Conservation (phyloP, 2,113 vertebrate species). For the Rhea pennata region DNA sequence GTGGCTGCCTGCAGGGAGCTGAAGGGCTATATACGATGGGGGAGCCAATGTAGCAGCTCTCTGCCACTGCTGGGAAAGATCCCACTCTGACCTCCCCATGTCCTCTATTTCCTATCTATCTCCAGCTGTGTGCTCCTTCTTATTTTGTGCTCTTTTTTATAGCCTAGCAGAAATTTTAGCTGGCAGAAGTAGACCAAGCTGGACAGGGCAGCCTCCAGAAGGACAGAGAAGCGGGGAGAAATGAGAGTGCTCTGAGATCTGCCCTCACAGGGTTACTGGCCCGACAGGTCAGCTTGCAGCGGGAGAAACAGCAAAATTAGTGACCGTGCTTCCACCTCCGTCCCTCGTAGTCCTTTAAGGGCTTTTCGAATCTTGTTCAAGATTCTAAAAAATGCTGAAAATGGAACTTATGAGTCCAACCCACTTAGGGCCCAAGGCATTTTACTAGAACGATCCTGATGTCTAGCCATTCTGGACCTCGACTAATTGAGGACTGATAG, state of each 20-base stretch:
- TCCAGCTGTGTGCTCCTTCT: not conserved
- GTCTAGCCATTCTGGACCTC: not conserved
- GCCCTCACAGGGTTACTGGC: not conserved
- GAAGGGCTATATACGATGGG: not conserved
- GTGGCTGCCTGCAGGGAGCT: not conserved
- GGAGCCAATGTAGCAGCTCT: not conserved
- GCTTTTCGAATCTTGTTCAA: not conserved
- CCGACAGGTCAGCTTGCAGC: not conserved
- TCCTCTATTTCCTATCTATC: not conserved
- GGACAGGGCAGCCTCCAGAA: not conserved
- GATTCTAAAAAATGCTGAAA: not conserved
- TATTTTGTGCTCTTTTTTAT: not conserved
- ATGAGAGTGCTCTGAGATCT: fast-evolving
- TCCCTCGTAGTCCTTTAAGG: not conserved
- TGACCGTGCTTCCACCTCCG: not conserved
- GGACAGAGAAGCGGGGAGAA: not conserved
- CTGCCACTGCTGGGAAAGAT: fast-evolving
- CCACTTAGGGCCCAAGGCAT: fast-evolving
- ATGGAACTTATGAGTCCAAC: not conserved
- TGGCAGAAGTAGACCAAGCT: not conserved
- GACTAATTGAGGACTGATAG: not conserved
- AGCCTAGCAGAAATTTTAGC: not conserved
- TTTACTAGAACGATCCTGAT: not conserved
- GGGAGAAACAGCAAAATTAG: not conserved
- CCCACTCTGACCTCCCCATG: not conserved